These are phyloP conservation scores for Amphipoea oculea DNA, from an alignment of 2,888 invertebrate genomes.

Conservation along the genomic window DNA sequence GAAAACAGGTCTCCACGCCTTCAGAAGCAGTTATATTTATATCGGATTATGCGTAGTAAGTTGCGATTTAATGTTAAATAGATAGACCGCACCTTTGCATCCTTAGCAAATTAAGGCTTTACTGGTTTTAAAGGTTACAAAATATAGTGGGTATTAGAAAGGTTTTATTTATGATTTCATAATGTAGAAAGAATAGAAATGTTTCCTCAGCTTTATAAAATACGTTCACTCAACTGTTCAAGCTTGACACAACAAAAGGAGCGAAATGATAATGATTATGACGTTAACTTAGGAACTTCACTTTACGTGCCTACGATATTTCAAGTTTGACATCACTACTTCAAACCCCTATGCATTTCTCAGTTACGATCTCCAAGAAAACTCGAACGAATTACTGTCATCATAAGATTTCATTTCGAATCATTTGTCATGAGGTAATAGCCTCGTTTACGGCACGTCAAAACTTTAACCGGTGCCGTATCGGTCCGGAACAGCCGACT, in stretches of 20 bases:
- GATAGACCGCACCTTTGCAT: background rate
- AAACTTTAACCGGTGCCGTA: slow-evolving; percentile 64
- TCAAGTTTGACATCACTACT: background rate
- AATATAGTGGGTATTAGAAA: background rate
- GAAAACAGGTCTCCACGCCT: background rate
- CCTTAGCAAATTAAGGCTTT: background rate
- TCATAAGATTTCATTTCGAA: slow-evolving; percentile 55
- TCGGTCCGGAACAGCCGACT: slow-evolving; percentile 53
- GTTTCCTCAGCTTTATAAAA: background rate
- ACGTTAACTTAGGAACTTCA: background rate
- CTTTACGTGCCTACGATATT: background rate
- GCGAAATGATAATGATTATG: background rate
- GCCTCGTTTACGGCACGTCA: slow-evolving; percentile 65
- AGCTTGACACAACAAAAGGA: background rate
- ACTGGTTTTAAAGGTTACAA: background rate
- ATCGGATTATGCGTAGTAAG: background rate
- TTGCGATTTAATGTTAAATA: background rate
- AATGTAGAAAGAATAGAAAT: background rate
- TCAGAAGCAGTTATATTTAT: background rate
- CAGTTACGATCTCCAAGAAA: slow-evolving; percentile 15
- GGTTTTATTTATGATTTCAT: background rate
- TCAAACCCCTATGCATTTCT: slow-evolving; percentile 1
- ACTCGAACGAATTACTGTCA: slow-evolving; percentile 51
- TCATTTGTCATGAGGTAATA: slow-evolving; percentile 65
- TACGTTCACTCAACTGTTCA: background rate